Percentiles rank a stretch among this genome's conserved stretches.
These are phyloP conservation scores for Conus betulinus DNA, from an alignment of 1,140 invertebrate species.

Conservation along the genomic window DNA sequence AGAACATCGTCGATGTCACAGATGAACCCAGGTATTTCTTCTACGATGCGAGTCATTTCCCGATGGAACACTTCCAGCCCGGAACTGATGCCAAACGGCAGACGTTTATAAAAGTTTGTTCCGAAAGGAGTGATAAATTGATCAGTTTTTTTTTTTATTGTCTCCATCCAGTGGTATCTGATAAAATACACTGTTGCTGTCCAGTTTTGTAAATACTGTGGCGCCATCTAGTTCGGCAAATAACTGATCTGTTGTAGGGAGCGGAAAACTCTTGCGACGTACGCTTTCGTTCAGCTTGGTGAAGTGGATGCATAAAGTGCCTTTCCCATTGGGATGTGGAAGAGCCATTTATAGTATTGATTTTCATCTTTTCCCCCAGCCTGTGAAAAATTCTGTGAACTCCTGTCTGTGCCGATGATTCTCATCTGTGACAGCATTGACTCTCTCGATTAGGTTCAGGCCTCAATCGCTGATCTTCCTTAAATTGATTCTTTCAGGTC, in stretches of 20 bases:
- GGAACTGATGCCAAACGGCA: background rate
- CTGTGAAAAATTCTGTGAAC: background rate
- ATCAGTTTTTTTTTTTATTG: no score
- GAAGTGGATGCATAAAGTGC: slow-evolving; percentile 36
- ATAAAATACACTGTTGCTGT: no score
- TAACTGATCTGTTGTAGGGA: background rate
- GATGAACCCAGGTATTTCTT: background rate
- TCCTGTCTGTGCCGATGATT: background rate
- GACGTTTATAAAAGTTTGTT: no score
- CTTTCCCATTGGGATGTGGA: slow-evolving; percentile 28
- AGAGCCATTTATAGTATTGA: slow-evolving; percentile 31
- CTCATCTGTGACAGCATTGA: slow-evolving; percentile 44
- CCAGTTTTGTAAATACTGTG: background rate
- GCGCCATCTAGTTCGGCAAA: background rate
- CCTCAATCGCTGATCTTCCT: background rate
- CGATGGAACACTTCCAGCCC: background rate
- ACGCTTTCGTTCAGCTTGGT: slow-evolving; percentile 26
- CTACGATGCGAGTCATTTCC: background rate
- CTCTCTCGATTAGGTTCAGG: slow-evolving; percentile 43
- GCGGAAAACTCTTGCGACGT: background rate
- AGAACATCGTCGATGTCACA: slow-evolving; percentile 11
- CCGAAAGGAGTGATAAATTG: no score
- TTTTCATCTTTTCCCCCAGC: background rate
- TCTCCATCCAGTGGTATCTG: no score
- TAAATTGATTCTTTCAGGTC: background rate